Percentiles rank a stretch among this genome's conserved stretches.
phyloP scores from a whole-genome alignment of 1,140 invertebrate species.

The Brachionus paranguensis region DNA sequence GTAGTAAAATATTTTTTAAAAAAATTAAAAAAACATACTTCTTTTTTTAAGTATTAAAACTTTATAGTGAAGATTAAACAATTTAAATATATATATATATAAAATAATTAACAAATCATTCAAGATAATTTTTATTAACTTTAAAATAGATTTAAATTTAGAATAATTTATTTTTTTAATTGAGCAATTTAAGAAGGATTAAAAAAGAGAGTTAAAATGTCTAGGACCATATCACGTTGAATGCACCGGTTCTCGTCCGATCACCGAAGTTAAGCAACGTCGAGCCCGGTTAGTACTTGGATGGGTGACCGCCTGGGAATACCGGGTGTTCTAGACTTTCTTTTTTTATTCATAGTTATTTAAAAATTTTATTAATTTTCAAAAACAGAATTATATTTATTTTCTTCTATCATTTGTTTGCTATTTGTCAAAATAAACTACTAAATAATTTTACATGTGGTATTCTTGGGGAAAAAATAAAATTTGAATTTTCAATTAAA shows the following conservation, averaged over 20 bases:
- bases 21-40: background rate
- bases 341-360: no score
- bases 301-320: conserved; percentile 38
- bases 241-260: conserved; percentile 31
- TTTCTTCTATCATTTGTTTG: no score
- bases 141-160: background rate
- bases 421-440: no score
- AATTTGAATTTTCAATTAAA: no score
- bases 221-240: conserved; percentile 35
- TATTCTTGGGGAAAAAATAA: no score
- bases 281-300: conserved; percentile 26
- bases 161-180: no score
- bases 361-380: no score
- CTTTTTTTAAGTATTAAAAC: background rate
- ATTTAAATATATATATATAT: background rate
- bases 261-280: conserved; percentile 38
- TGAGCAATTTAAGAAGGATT: background rate
- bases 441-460: no score
- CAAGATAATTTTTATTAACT: background rate
- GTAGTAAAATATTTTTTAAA: background rate
- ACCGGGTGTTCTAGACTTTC: background rate
- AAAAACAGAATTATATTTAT: no score
- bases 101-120: no score
- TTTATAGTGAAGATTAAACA: background rate
- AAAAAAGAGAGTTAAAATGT: background rate